phyloP scores from a whole-genome alignment of 2,113 vertebrate genomes.

The Recurvirostra avosetta region DNA sequence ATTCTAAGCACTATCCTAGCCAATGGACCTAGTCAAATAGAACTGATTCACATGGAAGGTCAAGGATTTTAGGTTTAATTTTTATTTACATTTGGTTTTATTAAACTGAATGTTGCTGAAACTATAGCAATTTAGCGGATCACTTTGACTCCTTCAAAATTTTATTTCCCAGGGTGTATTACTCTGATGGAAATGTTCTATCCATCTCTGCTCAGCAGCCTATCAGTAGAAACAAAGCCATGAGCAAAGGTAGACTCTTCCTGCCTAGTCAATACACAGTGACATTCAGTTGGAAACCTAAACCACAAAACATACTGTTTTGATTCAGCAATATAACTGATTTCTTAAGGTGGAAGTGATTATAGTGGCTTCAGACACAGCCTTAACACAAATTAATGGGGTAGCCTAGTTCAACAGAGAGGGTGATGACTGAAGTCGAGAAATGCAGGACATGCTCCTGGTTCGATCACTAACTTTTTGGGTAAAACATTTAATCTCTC shows the following conservation, averaged over 20 bases:
- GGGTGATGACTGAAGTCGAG: not conserved
- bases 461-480: not conserved
- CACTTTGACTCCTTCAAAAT: not conserved
- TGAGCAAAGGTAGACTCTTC: not conserved
- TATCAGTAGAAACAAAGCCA: not conserved
- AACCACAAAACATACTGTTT: not conserved
- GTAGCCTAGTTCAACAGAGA: not conserved
- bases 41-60: not conserved
- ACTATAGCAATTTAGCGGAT: not conserved
- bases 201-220: not conserved
- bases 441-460: not conserved
- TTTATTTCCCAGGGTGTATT: not conserved
- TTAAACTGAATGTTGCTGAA: not conserved
- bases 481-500: not conserved
- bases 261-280: not conserved
- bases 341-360: not conserved
- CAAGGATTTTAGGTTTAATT: not conserved
- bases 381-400: not conserved
- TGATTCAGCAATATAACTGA: not conserved
- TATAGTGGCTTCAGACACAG: not conserved
- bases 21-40: not conserved
- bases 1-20: not conserved
- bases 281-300: not conserved
- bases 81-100: not conserved
- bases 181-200: not conserved